These are phyloP conservation scores for Geotrupes spiniger DNA, from an alignment of 2,888 invertebrate species.

Conservation along the genomic window DNA sequence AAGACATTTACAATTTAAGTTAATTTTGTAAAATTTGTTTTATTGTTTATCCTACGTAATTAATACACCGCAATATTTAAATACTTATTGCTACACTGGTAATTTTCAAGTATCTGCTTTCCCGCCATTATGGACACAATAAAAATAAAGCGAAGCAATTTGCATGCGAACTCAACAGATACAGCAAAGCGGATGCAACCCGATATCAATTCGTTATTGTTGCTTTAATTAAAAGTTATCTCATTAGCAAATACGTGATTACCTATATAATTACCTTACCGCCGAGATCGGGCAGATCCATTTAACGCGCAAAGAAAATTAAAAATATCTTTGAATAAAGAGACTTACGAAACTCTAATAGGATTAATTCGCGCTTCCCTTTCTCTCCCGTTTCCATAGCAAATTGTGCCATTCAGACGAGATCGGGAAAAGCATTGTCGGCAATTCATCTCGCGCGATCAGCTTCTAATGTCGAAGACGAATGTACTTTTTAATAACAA, in stretches of 20 bases:
- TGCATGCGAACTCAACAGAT: not conserved
- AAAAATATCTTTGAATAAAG: not conserved
- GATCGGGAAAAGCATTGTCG: not conserved
- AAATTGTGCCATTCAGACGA: not conserved
- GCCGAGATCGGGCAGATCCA: not conserved
- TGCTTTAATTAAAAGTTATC: slow-evolving; percentile 2
- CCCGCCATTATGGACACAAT: too few relatives aligned
- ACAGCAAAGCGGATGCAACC: not conserved
- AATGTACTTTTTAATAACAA: slow-evolving; percentile 1
- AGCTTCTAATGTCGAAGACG: not conserved
- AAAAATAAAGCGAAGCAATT: too few relatives aligned
- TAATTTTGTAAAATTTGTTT: too few relatives aligned
- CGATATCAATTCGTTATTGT: not conserved
- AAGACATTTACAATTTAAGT: too few relatives aligned
- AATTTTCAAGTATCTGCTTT: too few relatives aligned
- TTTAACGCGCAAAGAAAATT: not conserved
- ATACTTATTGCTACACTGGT: too few relatives aligned
- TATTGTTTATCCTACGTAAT: too few relatives aligned
- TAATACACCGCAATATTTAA: too few relatives aligned
- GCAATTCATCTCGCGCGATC: not conserved
- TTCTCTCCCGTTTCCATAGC: not conserved
- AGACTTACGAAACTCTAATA: too few relatives aligned
- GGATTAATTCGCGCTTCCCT: slow-evolving; percentile 3
- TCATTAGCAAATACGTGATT: slow-evolving; percentile 5
- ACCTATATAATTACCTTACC: not conserved